These are phyloP conservation scores for Eidolon helvum DNA, from an alignment of 2,113 vertebrate species.

Conservation along the genomic window DNA sequence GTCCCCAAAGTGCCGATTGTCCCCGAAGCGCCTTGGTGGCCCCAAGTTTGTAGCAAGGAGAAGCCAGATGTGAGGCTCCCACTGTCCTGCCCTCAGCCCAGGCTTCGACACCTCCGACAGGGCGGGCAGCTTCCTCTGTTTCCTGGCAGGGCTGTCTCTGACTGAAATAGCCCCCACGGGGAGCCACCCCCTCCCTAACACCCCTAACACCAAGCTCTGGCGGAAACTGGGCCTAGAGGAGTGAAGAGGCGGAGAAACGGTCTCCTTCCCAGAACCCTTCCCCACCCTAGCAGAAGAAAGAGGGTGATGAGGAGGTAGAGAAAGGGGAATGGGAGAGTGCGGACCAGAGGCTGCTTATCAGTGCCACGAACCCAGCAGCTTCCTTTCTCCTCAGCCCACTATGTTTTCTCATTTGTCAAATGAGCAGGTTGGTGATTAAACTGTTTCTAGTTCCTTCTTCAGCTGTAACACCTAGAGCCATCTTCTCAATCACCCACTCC, in stretches of 20 bases:
- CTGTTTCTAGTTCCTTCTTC: not conserved
- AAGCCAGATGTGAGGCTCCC: not conserved
- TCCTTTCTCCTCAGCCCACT: not conserved
- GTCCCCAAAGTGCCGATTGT: not conserved
- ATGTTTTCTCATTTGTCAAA: not conserved
- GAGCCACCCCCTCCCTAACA: conserved; percentile 5
- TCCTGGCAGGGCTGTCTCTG: conserved; percentile 38
- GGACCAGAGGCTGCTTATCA: not conserved
- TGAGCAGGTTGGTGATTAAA: not conserved
- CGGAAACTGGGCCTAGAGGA: conserved; percentile 51
- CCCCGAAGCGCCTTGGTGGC: not conserved
- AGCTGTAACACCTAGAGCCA: not conserved
- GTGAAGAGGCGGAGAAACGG: not conserved
- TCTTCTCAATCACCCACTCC: not conserved
- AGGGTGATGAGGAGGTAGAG: not conserved
- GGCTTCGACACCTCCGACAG: not conserved
- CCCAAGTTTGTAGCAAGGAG: not conserved
- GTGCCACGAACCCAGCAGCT: not conserved
- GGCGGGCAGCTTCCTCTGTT: conserved; percentile 57
- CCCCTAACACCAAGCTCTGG: not conserved
- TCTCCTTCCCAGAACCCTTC: conserved; percentile 40
- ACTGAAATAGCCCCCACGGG: conserved; percentile 55
- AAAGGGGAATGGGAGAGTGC: not conserved
- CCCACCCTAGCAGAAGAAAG: not conserved
- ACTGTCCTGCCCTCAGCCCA: not conserved